A percentile compares a stretch with the other conserved stretches of the same genome.
Conservation (phyloP, 2,113 vertebrate species). For the Melanerpes formicivorus region DNA sequence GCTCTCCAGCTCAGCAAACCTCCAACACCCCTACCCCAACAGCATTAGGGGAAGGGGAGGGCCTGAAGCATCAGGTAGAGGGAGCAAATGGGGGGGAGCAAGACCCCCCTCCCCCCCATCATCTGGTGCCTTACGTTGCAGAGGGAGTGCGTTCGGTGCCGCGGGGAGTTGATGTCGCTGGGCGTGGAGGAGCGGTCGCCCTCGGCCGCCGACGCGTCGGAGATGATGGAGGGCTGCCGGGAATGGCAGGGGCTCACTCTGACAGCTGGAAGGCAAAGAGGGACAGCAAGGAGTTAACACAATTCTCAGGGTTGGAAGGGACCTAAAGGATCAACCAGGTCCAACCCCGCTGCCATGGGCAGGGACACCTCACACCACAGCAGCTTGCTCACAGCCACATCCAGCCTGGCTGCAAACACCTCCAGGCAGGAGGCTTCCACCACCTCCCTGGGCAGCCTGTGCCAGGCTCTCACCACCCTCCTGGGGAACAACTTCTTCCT, state of each 20-base stretch:
- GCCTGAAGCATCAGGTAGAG: not conserved
- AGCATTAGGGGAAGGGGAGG: rapidly evolving
- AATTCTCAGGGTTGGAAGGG: no score
- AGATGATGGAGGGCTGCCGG: conserved; percentile 94
- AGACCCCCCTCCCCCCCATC: rapidly evolving
- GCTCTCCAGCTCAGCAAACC: not conserved
- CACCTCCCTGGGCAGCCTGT: no score
- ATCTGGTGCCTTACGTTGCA: conserved; percentile 90
- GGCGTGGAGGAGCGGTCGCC: conserved; percentile 96
- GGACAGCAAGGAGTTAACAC: not conserved
- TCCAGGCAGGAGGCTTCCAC: no score
- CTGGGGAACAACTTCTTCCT: no score
- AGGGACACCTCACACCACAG: no score
- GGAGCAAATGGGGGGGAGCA: no score
- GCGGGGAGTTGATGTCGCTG: conserved; percentile 97
- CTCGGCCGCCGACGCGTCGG: conserved; percentile 90
- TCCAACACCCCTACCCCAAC: rapidly evolving
- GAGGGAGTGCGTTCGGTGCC: conserved; percentile 97
- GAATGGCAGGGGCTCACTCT: conserved; percentile 96
- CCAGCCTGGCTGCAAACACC: no score
- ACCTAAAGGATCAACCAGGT: no score
- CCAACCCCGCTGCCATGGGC: no score
- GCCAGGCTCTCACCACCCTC: no score
- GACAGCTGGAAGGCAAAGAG: conserved; percentile 78
- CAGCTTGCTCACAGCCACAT: no score